Conservation (phyloP, 2,888 invertebrate genomes). For the Andrena flavipes region DNA sequence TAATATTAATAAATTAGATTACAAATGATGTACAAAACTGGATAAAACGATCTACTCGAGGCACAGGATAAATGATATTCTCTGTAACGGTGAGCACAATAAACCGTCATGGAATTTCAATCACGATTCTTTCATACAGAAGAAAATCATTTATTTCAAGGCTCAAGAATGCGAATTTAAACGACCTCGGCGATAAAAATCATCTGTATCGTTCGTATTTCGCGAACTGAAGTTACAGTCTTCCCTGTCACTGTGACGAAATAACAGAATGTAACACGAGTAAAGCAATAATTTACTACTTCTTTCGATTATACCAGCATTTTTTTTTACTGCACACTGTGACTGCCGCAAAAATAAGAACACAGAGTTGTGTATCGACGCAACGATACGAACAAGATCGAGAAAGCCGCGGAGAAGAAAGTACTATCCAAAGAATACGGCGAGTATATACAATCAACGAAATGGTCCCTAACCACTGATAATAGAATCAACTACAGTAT, state of each 20-base stretch:
- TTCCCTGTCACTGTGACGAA: slow-evolving; percentile 20
- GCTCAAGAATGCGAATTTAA: slow-evolving; percentile 23
- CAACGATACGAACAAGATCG: slow-evolving; percentile 27
- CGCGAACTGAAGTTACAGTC: neutral
- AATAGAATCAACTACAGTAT: slow-evolving; percentile 52
- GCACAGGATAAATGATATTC: slow-evolving; percentile 29
- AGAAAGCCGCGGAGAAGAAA: slow-evolving; percentile 34
- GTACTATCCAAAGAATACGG: slow-evolving; percentile 44
- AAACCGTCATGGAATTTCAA: slow-evolving; percentile 4
- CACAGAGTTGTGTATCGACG: slow-evolving; percentile 9
- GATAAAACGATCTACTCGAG: neutral
- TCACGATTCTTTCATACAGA: neutral
- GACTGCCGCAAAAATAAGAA: neutral
- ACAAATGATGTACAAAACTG: neutral
- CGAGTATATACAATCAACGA: slow-evolving; percentile 69
- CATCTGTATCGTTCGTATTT: neutral
- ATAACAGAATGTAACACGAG: neutral
- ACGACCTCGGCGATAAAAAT: slow-evolving; percentile 17
- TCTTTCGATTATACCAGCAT: slow-evolving; percentile 3
- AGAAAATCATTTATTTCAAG: slow-evolving; percentile 27
- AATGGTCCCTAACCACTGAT: slow-evolving; percentile 68
- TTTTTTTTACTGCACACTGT: neutral
- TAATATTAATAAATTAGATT: neutral
- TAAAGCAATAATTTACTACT: neutral
- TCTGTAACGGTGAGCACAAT: neutral